Evolutionary conservation across 2,797 vertebrate genomes (phyloP), one percentile per base, ranked within the genome.

Genomic region (Sylvilagus floridanus): DNA sequence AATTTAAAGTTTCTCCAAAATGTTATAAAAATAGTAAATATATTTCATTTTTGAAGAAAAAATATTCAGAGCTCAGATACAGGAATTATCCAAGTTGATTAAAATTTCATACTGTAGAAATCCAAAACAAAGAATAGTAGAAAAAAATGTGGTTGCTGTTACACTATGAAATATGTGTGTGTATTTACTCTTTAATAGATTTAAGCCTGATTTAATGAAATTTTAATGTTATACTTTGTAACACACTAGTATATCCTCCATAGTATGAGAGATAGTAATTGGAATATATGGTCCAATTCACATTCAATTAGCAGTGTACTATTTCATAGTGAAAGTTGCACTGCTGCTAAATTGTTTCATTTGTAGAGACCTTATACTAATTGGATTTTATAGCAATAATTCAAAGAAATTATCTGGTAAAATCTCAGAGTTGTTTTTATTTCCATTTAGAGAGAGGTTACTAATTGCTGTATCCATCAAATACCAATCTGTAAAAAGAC

Each of bases 271-370:
- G 35, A 87, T 62, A 54, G 37, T 95, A 97, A 95, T 93, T 97
- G 91, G 77, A 94, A 90, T 95, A 93, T 89, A 95, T 94, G 91
- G 89, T 96, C 37, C 90, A 96, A 84, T 97, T 97, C 95, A 96
- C 75, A 93, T 95, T 96, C 91, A 94, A 90, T 95, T 97, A 96
- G 65, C 83, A 84, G 78, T 90, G 90, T 79, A 91, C 21, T 63
- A 81, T 83, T 87, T 97, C 78, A 94, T 94, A 63, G 12, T 84
- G 75, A 94, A 91, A 90, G 19, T 68, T 72, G 65, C 57, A 71
- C 69, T 95, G 78, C 24, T 78, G 69, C 11, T 96, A 95, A 94
- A 66, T 95, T 54, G 84, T 89, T 84, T 95, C 69, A 84, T 91
- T 95, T 96, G 76, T 90, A 57, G 62, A 93, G 77, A 72, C 7